Evolutionary conservation across 2,113 vertebrate genomes (phyloP).

Genomic region (Oncorhynchus mykiss): DNA sequence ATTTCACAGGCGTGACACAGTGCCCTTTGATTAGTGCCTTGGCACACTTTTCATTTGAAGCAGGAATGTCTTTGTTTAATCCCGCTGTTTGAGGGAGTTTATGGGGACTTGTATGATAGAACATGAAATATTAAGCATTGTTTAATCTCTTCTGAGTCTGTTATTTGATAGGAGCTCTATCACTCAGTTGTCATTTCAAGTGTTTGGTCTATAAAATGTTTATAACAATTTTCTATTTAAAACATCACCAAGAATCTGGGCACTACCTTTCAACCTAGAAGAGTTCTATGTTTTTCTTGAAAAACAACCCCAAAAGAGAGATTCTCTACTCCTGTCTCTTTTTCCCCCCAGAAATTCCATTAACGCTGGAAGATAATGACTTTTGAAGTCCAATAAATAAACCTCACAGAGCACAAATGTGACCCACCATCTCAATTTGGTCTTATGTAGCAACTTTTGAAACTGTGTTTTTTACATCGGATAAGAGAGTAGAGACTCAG

Average conservation of each 20-base stretch:
- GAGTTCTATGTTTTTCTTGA: background rate
- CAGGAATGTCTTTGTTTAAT: background rate
- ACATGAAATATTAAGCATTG: background rate
- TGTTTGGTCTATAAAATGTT: background rate
- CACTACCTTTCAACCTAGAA: background rate
- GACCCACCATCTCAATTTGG: background rate
- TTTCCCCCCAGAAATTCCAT: background rate
- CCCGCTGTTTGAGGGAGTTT: background rate
- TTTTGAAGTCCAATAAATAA: background rate
- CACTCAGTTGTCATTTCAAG: background rate
- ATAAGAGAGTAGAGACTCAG: too few relatives aligned
- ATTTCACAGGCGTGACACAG: background rate
- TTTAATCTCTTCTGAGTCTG: background rate
- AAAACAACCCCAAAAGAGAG: background rate
- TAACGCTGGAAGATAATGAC: constrained; percentile 1
- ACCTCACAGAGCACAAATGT: background rate
- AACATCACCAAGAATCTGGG: background rate
- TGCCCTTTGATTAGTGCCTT: background rate
- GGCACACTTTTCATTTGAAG: background rate
- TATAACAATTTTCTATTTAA: background rate
- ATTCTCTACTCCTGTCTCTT: background rate
- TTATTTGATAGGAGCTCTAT: background rate
- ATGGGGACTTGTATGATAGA: background rate
- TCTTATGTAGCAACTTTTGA: too few relatives aligned
- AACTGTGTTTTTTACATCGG: too few relatives aligned